Conservation (phyloP, 2,888 invertebrate species). For the Patella depressa region DNA sequence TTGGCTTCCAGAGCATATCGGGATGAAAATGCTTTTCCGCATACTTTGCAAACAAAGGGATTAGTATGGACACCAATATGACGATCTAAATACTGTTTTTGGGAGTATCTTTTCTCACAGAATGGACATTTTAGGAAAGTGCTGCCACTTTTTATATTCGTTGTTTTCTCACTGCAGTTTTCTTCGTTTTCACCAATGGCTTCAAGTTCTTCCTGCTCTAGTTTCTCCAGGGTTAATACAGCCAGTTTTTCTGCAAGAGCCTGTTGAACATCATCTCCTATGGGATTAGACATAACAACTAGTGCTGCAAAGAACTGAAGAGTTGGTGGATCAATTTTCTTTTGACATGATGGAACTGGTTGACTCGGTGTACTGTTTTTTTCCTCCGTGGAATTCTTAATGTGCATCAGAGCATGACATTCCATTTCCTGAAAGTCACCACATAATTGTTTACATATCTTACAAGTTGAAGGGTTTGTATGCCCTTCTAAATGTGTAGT, state of each 20-base stretch:
- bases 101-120: constrained; percentile 2
- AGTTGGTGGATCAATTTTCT: neutral
- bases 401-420: neutral
- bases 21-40: neutral
- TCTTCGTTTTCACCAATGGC: neutral
- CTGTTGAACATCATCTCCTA: constrained; percentile 1
- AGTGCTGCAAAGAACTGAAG: constrained; percentile 2
- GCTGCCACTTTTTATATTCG: neutral
- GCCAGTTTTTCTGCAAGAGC: constrained; percentile 5
- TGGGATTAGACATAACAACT: neutral
- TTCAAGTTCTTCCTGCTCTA: neutral
- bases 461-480: neutral
- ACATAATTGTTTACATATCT: neutral
- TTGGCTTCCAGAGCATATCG: neutral
- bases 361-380: neutral
- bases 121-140: neutral
- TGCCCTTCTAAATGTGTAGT: neutral
- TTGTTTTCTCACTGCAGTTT: neutral
- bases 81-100: constrained; percentile 3
- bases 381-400: neutral
- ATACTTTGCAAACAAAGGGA: neutral
- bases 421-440: neutral
- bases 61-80: neutral
- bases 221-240: neutral
- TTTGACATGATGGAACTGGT: neutral